phyloP scores from a whole-genome alignment of 2,113 vertebrate species.

The Pyxicephalus adspersus region DNA sequence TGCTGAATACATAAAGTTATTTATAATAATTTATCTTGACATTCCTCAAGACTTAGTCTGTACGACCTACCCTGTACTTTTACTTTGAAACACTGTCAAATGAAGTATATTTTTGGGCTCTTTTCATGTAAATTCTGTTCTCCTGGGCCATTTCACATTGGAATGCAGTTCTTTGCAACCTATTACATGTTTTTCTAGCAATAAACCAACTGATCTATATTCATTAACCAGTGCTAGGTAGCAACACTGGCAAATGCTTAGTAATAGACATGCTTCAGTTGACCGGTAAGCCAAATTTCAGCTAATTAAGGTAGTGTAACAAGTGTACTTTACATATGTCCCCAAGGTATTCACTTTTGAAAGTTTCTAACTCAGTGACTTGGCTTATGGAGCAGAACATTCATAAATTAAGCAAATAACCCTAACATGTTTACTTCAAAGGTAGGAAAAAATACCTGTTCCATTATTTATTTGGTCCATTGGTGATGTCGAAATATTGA shows the following conservation, averaged over 20 bases:
- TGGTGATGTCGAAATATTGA: no score
- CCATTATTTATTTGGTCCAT: no score
- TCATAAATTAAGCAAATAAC: constrained; percentile 58
- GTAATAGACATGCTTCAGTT: constrained; percentile 74
- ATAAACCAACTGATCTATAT: constrained; percentile 88
- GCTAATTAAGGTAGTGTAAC: constrained; percentile 82
- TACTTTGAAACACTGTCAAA: background rate
- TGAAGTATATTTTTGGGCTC: background rate
- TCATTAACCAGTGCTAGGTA: constrained; percentile 83
- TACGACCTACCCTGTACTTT: no score
- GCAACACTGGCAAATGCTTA: constrained; percentile 70
- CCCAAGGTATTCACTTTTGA: constrained; percentile 75
- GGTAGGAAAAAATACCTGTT: background rate
- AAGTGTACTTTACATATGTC: constrained; percentile 80
- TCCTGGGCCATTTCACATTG: constrained; percentile 77
- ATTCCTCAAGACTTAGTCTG: no score
- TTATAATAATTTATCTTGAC: background rate
- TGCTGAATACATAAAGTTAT: background rate
- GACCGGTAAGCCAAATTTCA: constrained; percentile 75
- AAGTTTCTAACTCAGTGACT: constrained; percentile 73
- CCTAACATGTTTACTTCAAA: constrained; percentile 31
- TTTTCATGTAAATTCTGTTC: constrained; percentile 70
- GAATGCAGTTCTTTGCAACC: constrained; percentile 78
- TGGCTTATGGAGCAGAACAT: constrained; percentile 61
- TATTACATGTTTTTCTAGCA: constrained; percentile 80